These are phyloP conservation scores for Macquaria ambigua DNA, from an alignment of 2,113 vertebrate genomes.

Conservation along the genomic window DNA sequence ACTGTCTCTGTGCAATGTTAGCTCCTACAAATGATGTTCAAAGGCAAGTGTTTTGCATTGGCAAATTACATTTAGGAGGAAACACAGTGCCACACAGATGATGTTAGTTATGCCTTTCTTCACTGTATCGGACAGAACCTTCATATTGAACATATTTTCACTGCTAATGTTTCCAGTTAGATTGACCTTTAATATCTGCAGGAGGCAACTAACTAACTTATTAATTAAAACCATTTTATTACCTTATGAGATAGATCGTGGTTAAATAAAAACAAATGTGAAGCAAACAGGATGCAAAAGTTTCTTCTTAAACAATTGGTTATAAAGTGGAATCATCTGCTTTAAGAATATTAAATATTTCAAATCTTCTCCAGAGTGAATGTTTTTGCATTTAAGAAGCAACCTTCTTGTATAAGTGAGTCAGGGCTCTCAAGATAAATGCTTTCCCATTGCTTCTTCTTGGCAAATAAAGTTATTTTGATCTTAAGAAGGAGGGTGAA, in stretches of 20 bases:
- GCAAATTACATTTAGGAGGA: conserved; percentile 17
- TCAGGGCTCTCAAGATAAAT: not conserved
- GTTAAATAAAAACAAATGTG: not conserved
- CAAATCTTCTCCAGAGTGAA: not conserved
- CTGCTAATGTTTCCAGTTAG: not conserved
- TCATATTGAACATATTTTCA: not conserved
- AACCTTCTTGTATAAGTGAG: not conserved
- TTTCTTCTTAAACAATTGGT: not conserved
- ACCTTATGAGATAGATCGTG: not conserved
- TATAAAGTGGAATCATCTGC: not conserved
- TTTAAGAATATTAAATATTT: not conserved
- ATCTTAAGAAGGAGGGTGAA: not conserved
- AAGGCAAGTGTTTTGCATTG: conserved; percentile 18
- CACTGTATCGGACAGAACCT: not conserved
- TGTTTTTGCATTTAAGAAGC: not conserved
- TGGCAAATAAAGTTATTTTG: conserved; percentile 20
- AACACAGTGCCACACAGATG: not conserved
- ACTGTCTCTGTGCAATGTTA: not conserved
- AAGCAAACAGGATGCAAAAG: not conserved
- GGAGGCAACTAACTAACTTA: not conserved
- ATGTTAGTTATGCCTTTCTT: not conserved
- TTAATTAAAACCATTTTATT: not conserved
- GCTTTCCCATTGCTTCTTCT: not conserved
- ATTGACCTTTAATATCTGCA: not conserved
- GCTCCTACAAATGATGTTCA: conserved; percentile 7